A percentile compares a stretch with the other conserved stretches of the same genome.
phyloP scores from a whole-genome alignment of 2,113 vertebrate genomes.

The Pristiophorus japonicus region DNA sequence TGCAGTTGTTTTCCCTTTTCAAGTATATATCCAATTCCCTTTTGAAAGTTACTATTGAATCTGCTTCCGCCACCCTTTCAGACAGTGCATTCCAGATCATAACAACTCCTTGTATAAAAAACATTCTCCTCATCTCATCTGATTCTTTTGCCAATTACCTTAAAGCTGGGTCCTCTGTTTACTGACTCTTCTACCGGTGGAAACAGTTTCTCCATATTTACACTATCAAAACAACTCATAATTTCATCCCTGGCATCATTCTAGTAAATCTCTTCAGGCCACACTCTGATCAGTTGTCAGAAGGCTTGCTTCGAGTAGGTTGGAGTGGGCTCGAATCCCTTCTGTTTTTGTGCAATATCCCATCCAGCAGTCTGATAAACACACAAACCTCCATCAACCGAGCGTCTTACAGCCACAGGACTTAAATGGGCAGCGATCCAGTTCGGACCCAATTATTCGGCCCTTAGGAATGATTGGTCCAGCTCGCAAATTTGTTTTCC shows the following conservation, averaged over 20 bases:
- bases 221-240: not conserved
- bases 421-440: not conserved
- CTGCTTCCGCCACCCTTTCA: not conserved
- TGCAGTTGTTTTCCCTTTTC: not conserved
- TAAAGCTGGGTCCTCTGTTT: not conserved
- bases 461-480: not conserved
- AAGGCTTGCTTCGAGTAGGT: not conserved
- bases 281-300: not conserved
- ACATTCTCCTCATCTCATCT: not conserved
- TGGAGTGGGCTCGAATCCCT: not conserved
- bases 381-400: not conserved
- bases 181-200: not conserved
- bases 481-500: not conserved
- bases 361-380: not conserved
- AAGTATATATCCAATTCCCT: not conserved
- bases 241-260: not conserved
- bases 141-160: not conserved
- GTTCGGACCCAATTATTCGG: not conserved
- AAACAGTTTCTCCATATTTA: not conserved
- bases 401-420: not conserved
- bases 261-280: not conserved
- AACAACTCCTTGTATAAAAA: not conserved
- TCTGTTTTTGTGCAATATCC: not conserved
- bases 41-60: not conserved
- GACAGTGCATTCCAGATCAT: not conserved